Evolutionary conservation across 2,888 invertebrate genomes (phyloP).

Genomic region (Sycophila texana): DNA sequence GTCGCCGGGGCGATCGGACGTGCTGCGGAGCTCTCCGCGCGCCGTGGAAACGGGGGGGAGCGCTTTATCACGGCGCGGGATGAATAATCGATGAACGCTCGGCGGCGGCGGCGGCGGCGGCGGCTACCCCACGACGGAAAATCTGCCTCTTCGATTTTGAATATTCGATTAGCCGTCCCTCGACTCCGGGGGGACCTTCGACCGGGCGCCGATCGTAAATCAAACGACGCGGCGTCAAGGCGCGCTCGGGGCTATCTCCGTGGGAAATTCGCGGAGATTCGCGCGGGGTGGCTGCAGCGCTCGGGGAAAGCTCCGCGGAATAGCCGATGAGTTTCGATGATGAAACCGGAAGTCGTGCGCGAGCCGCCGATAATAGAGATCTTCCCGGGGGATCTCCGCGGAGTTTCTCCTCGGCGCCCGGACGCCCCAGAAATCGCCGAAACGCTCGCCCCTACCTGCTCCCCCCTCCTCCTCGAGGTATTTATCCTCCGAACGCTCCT

Average conservation of each 20-base stretch:
- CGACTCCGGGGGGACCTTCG: slow-evolving; percentile 39
- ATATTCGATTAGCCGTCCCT: slow-evolving; percentile 50
- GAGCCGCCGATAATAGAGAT: slow-evolving; percentile 43
- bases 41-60: background rate
- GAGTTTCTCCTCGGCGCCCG: background rate
- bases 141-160: slow-evolving; percentile 55
- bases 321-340: slow-evolving; percentile 46
- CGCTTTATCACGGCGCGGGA: slow-evolving; percentile 50
- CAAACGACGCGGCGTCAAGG: slow-evolving; percentile 22
- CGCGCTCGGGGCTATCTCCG: slow-evolving; percentile 36
- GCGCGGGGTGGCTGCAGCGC: background rate
- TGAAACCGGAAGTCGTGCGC: slow-evolving; percentile 55
- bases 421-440: slow-evolving; percentile 24
- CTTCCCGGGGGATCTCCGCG: slow-evolving; percentile 41
- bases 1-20: too few relatives aligned
- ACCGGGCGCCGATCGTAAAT: slow-evolving; percentile 49
- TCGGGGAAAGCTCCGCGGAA: slow-evolving; percentile 26
- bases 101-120: background rate
- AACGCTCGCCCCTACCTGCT: background rate
- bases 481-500: background rate
- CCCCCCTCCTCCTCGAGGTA: background rate
- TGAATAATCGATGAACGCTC: slow-evolving; percentile 55
- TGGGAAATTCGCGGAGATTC: slow-evolving; percentile 51
- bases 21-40: too few relatives aligned
- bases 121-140: background rate